These are phyloP conservation scores for Eulemur rufifrons DNA, from an alignment of 2,113 vertebrate species.

Conservation along the genomic window DNA sequence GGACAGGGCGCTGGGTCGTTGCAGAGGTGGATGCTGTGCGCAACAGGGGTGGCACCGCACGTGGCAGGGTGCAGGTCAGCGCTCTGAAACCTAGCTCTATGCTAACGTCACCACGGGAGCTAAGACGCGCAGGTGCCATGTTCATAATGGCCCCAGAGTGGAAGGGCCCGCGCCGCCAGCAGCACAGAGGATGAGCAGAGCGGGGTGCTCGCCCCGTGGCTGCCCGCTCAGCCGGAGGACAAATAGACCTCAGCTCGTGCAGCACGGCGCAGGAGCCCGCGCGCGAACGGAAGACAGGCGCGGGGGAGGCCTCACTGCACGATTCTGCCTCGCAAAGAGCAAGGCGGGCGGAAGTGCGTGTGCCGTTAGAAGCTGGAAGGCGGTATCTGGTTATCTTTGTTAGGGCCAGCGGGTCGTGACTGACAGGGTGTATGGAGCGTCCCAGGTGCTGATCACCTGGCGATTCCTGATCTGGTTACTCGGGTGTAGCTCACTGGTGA, in stretches of 20 bases:
- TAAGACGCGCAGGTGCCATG: background rate
- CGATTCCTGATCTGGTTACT: background rate
- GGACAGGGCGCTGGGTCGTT: background rate
- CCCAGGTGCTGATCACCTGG: background rate
- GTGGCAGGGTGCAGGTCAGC: background rate
- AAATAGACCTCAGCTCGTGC: rapidly evolving
- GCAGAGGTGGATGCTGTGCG: background rate
- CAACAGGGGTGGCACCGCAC: background rate
- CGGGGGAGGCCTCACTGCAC: too few relatives aligned
- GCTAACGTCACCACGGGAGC: background rate
- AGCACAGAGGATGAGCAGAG: rapidly evolving
- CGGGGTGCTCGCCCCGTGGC: rapidly evolving
- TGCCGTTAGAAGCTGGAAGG: background rate
- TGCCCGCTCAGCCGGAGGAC: background rate
- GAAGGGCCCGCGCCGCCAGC: rapidly evolving
- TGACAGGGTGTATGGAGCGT: rapidly evolving
- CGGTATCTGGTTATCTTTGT: background rate
- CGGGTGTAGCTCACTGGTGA: background rate
- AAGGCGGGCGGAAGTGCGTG: background rate
- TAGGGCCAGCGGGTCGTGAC: background rate
- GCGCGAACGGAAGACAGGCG: background rate
- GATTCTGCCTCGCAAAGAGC: too few relatives aligned
- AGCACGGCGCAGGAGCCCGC: rapidly evolving
- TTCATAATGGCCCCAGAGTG: rapidly evolving
- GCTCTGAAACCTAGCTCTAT: background rate